These are phyloP conservation scores for Streptopelia turtur DNA, from an alignment of 2,797 vertebrate species.

Conservation along the genomic window DNA sequence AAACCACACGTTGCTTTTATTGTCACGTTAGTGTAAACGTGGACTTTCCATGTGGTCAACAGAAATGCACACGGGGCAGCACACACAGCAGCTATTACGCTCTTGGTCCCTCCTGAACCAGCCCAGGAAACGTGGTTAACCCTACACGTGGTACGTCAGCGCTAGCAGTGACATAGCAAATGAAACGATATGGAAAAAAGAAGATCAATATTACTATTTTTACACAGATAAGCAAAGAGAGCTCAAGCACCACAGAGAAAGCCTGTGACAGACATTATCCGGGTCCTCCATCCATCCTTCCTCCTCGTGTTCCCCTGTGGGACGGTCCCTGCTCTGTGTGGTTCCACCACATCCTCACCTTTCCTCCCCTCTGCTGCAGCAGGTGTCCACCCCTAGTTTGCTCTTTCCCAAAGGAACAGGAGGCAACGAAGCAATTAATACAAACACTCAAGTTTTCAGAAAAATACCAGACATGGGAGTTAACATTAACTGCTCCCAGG, in stretches of 20 bases:
- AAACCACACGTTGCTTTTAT: neutral
- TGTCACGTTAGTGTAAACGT: neutral
- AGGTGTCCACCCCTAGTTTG: neutral
- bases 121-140: neutral
- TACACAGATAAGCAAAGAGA: neutral
- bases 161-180: neutral
- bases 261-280: neutral
- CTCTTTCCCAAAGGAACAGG: neutral
- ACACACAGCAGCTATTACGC: neutral
- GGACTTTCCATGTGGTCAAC: neutral
- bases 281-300: neutral
- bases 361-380: neutral
- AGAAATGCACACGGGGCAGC: neutral
- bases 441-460: neutral
- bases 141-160: rapidly evolving
- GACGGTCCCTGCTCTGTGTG: rapidly evolving
- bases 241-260: neutral
- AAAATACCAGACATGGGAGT: neutral
- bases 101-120: neutral
- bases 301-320: rapidly evolving
- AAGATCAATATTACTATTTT: neutral
- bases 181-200: rapidly evolving
- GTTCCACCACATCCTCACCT: neutral
- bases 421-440: neutral
- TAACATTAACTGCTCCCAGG: neutral